Base-by-base conservation (phyloP, 2,797 vertebrate genomes). In the Silurus lanzhouensis region DNA sequence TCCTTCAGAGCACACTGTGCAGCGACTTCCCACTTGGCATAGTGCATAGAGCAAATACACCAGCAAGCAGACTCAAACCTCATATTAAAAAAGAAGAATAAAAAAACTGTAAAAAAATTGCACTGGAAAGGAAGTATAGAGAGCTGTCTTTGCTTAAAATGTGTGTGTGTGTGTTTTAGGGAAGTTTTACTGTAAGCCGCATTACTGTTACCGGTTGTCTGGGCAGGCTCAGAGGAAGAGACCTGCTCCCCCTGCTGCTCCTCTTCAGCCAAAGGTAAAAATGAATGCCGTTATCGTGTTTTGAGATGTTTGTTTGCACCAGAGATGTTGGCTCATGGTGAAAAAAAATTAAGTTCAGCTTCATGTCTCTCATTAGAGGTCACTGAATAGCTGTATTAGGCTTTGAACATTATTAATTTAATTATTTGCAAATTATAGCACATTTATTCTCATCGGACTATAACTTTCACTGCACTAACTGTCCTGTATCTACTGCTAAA, bases 101-200 rank as follows among this genome's bases (percentile, higher is more conserved):
- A 12, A 5, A 38, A 22, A 63, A 31, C 6, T 79, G 14, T 79
- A 44, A 64, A 66, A 46, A 31, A 2, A 17, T 76, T 25, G 15
- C 3, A 66, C 44, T 52, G 14, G 63, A 68, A 22, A 25, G 22
- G 31, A 76, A 57, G 19, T 38, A 5, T 70, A 57, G 6, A 25
- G 55, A 19, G 8, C 0, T 70, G 31, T 75, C 2, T 46, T 87
- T 71, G 27, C 7, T 71, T 44, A 1, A 71, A 61, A 52, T 48
- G 64, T 15, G 8, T 79, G 46, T 86, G 22, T 74, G 22, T 74
- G 77, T 76, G 83, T 91, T 91, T 6, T 92, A 99, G 98, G 98
- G 86, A 99, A 99, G 92, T 99, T 99, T 94, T 99, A 99, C 95
- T 99, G 98, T 93, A 99, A 99, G 90, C 97, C 98, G 22, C 98